Evolutionary conservation across 2,888 invertebrate genomes (phyloP), one percentile per base, ranked within the genome.

Genomic region (Cordilura impudica): DNA sequence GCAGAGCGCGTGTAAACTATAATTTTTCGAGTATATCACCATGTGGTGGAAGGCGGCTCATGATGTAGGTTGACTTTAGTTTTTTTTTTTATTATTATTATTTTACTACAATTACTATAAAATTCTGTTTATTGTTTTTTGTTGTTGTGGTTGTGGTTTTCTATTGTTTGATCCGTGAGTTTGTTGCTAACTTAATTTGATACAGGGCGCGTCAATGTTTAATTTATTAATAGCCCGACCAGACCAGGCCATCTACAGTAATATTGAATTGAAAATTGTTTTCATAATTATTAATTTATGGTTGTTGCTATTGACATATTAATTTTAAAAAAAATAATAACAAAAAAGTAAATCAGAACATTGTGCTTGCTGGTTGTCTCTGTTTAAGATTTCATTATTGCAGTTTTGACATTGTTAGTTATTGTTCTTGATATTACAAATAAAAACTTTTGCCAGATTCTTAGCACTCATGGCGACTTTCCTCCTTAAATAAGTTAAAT

Each of bases 141-240:
- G 35, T 39, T n/a, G 35, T 39, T n/a, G 35, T 39, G 10, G 35
- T n/a, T 12, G 35, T n/a, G 12, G 35, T 39, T n/a, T 3, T 26
- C 26, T 4, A 39, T 39, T 39, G 35, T 16, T 14, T 16, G 4
- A 6, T 16, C 31, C 18, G 19, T 14, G 16, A 29, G 45, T 47
- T 47, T 61, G 60, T 45, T 47, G 60, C 60, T 26, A 61, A 61
- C 47, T 35, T 49, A 58, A 69, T 67, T 56, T 26, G 47, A 53
- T 70, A 53, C 60, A 70, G 70, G 70, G 70, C 51, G 70, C 70
- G 70, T 70, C 61, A 51, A 61, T 70, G 70, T 53, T 61, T 26
- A 53, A 23, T 70, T 61, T 53, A 39, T 60, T 60, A 70, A 53
- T 61, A 70, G 70, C 18, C 14, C n/a, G n/a, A n/a, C 14, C 29